A percentile compares a stretch with the other conserved stretches of the same genome.
Evolutionary conservation across 2,888 invertebrate species (phyloP).

Genomic region (Drosophila aldrichi): DNA sequence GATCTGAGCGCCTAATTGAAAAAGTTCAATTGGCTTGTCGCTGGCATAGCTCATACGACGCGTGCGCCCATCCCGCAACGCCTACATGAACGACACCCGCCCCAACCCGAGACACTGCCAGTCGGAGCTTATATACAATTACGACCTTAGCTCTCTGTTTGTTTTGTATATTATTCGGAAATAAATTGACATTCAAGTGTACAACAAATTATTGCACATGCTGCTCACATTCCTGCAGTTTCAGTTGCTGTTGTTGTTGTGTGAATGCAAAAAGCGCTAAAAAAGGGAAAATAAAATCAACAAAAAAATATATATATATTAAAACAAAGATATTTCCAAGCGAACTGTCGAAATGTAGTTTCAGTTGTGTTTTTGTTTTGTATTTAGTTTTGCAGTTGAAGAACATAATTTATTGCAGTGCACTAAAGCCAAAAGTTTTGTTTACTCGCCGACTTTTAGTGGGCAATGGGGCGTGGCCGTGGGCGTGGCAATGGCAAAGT

Average conservation of each 20-base stretch:
- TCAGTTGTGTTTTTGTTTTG: conserved; percentile 45
- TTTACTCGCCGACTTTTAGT: conserved; percentile 47
- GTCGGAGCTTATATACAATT: conserved; percentile 4
- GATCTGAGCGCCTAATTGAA: conserved; percentile 66
- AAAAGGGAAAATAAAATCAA: neutral
- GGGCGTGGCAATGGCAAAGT: conserved; percentile 27
- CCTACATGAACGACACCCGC: conserved; percentile 14
- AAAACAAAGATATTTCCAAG: conserved; percentile 20
- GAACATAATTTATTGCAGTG: conserved; percentile 70
- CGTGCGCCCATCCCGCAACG: conserved; percentile 33
- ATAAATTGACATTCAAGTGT: conserved; percentile 71
- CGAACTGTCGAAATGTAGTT: conserved; percentile 43
- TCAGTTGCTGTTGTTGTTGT: conserved; percentile 12
- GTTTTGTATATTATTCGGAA: conserved; percentile 33
- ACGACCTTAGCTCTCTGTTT: conserved; percentile 35
- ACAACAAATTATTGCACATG: conserved; percentile 49
- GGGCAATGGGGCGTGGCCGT: conserved; percentile 14
- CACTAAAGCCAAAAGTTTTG: conserved; percentile 56
- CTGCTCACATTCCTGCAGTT: conserved; percentile 16
- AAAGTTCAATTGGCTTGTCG: conserved; percentile 62
- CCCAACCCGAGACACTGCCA: no score
- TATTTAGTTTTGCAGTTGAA: conserved; percentile 72
- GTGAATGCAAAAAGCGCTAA: conserved; percentile 14
- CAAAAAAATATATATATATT: conserved; percentile 17
- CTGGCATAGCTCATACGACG: conserved; percentile 67